phyloP scores from a whole-genome alignment of 1,140 invertebrate genomes.

The Caenorhabditis brenneri region DNA sequence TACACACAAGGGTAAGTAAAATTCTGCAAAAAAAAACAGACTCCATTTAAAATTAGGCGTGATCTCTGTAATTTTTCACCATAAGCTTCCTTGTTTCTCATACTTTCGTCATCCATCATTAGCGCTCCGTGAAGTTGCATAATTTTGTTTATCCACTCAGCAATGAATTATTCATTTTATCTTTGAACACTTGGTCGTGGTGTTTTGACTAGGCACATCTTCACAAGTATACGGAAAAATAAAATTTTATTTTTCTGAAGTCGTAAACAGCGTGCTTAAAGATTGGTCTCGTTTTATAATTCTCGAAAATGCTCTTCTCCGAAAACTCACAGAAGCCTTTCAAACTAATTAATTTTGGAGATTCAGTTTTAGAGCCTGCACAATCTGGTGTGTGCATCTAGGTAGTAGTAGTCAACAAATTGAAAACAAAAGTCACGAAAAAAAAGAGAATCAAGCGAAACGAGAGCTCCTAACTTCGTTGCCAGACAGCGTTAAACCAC shows the following conservation, averaged over 20 bases:
- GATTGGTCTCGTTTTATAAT: too few relatives aligned
- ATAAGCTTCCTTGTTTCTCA: too few relatives aligned
- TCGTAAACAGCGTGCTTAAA: too few relatives aligned
- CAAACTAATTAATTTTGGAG: too few relatives aligned
- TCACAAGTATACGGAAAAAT: neutral
- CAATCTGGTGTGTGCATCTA: too few relatives aligned
- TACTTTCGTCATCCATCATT: too few relatives aligned
- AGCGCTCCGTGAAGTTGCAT: neutral
- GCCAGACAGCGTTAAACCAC: constrained; percentile 12
- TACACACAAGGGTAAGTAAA: too few relatives aligned
- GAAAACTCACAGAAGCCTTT: too few relatives aligned
- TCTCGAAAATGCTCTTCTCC: too few relatives aligned
- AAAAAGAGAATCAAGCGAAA: neutral
- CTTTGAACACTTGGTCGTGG: neutral
- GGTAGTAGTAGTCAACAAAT: neutral
- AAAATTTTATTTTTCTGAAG: too few relatives aligned
- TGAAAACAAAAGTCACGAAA: constrained; percentile 12
- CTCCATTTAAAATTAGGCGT: neutral
- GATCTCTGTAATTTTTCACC: too few relatives aligned
- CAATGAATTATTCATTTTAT: neutral
- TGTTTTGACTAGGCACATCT: neutral
- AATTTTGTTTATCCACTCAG: neutral
- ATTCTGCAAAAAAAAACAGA: neutral
- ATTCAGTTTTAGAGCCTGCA: too few relatives aligned
- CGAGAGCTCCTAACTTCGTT: constrained; percentile 25